phyloP scores from a whole-genome alignment of 2,797 vertebrate species.

The Eulemur coronatus region DNA sequence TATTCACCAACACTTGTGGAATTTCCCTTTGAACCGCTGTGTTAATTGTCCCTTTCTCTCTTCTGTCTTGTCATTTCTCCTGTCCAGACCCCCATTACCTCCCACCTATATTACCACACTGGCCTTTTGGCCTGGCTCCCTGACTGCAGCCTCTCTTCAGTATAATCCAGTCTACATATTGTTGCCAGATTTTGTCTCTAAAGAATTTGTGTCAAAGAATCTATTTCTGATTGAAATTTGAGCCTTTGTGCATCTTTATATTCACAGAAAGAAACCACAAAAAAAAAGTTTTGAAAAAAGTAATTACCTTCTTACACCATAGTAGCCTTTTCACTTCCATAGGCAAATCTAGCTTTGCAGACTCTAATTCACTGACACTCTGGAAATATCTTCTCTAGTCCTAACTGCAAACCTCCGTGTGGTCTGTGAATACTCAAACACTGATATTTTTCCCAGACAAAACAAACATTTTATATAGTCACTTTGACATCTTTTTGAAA shows the following conservation, averaged over 20 bases:
- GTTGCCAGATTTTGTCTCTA: constrained; percentile 31
- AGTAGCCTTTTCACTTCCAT: not conserved
- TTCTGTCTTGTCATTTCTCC: not conserved
- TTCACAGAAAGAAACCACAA: not conserved
- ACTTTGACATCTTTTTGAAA: constrained; percentile 66
- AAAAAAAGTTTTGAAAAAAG: not conserved
- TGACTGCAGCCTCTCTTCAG: not conserved
- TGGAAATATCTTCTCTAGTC: not conserved
- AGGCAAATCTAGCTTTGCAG: not conserved
- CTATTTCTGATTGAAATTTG: constrained; percentile 59
- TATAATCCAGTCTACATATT: not conserved
- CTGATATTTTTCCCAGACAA: constrained; percentile 60
- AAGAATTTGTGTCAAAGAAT: constrained; percentile 41
- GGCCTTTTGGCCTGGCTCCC: not conserved
- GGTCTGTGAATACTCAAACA: constrained; percentile 2
- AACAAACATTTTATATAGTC: constrained; percentile 53
- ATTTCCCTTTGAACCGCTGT: not conserved
- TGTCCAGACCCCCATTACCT: not conserved
- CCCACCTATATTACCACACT: not conserved
- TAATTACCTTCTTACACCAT: not conserved
- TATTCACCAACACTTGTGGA: not conserved
- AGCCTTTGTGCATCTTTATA: constrained; percentile 43
- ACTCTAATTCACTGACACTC: not conserved
- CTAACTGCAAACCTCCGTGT: not conserved
- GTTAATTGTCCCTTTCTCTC: not conserved